Evolutionary conservation across 1,140 invertebrate species (phyloP).

Genomic region (Sinella curviseta): DNA sequence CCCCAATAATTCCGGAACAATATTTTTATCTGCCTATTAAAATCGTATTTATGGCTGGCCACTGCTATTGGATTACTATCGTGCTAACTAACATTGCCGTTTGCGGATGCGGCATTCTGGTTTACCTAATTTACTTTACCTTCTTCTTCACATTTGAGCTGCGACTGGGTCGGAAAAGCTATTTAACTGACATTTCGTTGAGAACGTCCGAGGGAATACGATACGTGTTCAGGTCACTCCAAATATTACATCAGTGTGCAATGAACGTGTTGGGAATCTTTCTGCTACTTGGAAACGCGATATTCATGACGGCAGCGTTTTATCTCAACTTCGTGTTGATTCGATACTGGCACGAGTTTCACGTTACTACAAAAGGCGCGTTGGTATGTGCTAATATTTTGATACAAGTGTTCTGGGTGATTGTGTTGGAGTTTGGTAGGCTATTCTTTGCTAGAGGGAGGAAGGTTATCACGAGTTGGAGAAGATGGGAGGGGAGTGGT

Average conservation of each 20-base stretch:
- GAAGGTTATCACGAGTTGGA: neutral
- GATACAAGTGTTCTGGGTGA: neutral
- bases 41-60: neutral
- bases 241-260: neutral
- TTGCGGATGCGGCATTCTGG: neutral
- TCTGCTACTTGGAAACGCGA: neutral
- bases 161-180: neutral
- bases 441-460: neutral
- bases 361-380: neutral
- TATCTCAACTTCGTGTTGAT: neutral
- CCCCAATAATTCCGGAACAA: neutral
- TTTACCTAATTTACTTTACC: neutral
- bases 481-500: neutral
- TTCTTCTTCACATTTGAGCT: neutral
- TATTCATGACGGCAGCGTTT: neutral
- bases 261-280: neutral
- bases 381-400: neutral
- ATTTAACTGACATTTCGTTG: neutral
- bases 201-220: neutral
- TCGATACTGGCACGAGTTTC: neutral
- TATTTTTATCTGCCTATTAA: neutral
- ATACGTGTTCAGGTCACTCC: neutral
- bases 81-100: neutral
- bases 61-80: neutral
- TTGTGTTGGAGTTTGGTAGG: neutral